Percentiles rank a stretch among this genome's conserved stretches.
Conservation (phyloP, 1,140 invertebrate species). For the Temnothorax nylanderi region DNA sequence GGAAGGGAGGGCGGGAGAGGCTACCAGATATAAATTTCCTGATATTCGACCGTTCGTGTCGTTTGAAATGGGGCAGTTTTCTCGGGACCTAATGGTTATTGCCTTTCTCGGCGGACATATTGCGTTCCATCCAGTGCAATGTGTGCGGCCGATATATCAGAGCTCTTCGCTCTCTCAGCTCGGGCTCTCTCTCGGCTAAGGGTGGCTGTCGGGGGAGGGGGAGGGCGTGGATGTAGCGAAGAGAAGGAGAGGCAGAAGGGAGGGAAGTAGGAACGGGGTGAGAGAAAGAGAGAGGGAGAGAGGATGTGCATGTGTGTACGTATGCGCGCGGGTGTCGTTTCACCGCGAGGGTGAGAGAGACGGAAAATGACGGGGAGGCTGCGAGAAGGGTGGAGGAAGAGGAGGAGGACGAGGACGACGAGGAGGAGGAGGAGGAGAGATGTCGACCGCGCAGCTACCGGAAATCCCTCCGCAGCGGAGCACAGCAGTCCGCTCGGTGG, state of each 20-base stretch:
- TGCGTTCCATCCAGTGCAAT: conserved; percentile 88
- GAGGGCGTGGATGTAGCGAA: conserved; percentile 60
- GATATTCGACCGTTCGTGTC: conserved; percentile 88
- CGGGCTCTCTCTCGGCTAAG: conserved; percentile 72
- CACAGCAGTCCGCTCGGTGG: conserved; percentile 72
- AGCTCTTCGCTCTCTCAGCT: conserved; percentile 74
- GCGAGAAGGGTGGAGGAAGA: conserved; percentile 23
- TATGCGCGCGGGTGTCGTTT: conserved; percentile 30
- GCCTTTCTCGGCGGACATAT: conserved; percentile 88
- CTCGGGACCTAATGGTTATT: conserved; percentile 88
- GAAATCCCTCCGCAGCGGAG: conserved; percentile 78
- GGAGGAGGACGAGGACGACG: conserved; percentile 21
- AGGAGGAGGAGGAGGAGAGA: conserved; percentile 64
- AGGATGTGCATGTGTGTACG: not conserved
- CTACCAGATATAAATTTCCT: conserved; percentile 86
- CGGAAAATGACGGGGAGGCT: conserved; percentile 19
- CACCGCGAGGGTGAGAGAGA: conserved; percentile 36
- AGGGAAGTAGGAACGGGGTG: conserved; percentile 33
- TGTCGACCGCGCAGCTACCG: conserved; percentile 79
- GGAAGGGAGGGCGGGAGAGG: conserved; percentile 47
- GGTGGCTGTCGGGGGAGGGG: conserved; percentile 74
- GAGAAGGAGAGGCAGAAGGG: conserved; percentile 41
- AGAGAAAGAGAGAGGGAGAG: not conserved
- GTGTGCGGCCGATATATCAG: conserved; percentile 87
- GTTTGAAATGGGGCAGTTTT: conserved; percentile 88